Percentiles rank a stretch among this genome's conserved stretches.
These are phyloP conservation scores for Adela reaumurella DNA, from an alignment of 2,888 invertebrate genomes.

Conservation along the genomic window DNA sequence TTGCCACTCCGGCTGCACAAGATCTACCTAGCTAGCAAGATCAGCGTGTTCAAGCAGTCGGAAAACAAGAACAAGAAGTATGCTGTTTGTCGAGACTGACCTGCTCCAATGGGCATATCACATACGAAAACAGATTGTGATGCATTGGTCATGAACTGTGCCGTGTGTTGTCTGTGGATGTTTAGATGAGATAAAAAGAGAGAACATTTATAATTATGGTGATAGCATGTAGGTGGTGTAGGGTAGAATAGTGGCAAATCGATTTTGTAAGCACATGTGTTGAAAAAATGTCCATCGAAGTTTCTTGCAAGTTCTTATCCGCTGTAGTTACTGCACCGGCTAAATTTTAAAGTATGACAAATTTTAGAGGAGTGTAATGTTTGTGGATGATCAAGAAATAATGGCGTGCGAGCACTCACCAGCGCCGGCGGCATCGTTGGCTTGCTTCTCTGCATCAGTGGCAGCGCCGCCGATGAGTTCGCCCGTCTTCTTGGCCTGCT, in stretches of 20 bases:
- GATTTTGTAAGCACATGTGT: not conserved
- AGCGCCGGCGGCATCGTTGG: conserved; percentile 45
- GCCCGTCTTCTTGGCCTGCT: conserved; percentile 61
- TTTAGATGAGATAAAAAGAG: not conserved
- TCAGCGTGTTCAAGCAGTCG: too few relatives aligned
- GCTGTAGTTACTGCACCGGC: too few relatives aligned
- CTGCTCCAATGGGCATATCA: too few relatives aligned
- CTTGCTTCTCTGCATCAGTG: conserved; percentile 45
- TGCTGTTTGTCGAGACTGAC: too few relatives aligned
- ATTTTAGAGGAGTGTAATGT: not conserved
- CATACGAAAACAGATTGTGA: too few relatives aligned
- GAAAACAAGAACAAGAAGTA: too few relatives aligned
- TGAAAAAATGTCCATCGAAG: not conserved
- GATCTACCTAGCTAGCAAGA: too few relatives aligned
- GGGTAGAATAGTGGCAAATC: not conserved
- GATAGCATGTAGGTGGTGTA: not conserved
- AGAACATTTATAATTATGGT: too few relatives aligned
- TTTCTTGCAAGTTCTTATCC: too few relatives aligned
- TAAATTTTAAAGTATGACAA: not conserved
- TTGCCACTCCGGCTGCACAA: too few relatives aligned
- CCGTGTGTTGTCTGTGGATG: too few relatives aligned
- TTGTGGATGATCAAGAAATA: not conserved
- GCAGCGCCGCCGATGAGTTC: conserved; percentile 58
- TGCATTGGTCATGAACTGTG: too few relatives aligned
- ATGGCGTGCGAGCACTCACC: conserved; percentile 20